phyloP scores from a whole-genome alignment of 2,113 vertebrate species.

The Tringa solitaria region DNA sequence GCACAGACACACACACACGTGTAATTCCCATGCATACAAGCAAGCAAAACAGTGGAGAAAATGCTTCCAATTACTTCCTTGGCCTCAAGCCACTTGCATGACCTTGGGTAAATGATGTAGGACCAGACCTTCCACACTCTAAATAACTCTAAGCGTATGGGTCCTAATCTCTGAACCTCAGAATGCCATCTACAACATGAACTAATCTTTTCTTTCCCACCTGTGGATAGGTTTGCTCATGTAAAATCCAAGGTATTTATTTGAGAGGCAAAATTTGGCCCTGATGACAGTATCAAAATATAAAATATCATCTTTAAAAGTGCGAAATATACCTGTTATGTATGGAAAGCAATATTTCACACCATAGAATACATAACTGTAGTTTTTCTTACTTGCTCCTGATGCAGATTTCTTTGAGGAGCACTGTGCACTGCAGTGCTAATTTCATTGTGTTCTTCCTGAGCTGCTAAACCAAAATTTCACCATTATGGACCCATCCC shows the following conservation, averaged over 20 bases:
- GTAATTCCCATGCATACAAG: neutral
- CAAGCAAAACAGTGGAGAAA: neutral
- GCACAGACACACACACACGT: neutral
- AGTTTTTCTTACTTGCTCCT: neutral
- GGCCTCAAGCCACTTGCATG: neutral
- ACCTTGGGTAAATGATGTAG: neutral
- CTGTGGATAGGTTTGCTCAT: neutral
- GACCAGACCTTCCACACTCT: neutral
- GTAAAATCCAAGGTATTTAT: neutral
- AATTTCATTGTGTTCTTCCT: neutral
- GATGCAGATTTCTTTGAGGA: neutral
- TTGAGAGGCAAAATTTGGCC: neutral
- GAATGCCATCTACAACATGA: neutral
- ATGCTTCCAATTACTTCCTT: neutral
- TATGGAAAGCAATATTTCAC: neutral
- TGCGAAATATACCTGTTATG: neutral
- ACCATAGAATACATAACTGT: neutral
- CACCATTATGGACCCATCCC: accelerated
- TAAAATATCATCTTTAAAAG: neutral
- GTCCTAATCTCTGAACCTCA: neutral
- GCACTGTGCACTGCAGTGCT: neutral
- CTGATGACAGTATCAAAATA: neutral
- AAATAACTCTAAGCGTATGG: neutral
- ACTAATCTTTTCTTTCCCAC: neutral
- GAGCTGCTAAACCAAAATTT: neutral